Base-by-base conservation (phyloP, 2,888 invertebrate genomes). In the Drosophila multiciliata region DNA sequence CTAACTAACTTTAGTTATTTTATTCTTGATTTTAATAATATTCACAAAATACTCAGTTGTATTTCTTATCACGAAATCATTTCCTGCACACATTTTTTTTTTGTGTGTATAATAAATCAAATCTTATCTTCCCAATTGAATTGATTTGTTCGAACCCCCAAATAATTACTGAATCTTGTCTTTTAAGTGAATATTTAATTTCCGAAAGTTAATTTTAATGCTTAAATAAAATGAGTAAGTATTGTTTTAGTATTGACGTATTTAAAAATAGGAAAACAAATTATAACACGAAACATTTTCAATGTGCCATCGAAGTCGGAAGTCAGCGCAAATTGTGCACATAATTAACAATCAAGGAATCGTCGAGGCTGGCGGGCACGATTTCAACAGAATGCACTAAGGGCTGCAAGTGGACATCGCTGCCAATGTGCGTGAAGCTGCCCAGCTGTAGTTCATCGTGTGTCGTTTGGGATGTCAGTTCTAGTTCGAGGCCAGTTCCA, bases 311-410 rank as follows among this genome's bases (percentile, higher is more conserved):
- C 20, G 2, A 9, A 9, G 12, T 9, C 12, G 32, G n/a, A 36
- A 36, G 29, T 88, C 67, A 87, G 17, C 73, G 85, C 67, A 88
- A 70, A 74, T 87, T 82, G 75, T 91, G 91, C 54, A 90, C 87
- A 73, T 90, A 91, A 71, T 87, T 87, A 48, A 90, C 84, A 73
- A 91, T 83, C 60, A 92, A 67, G 5, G 84, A 82, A 68, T 91
- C 90, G 60, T 92, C 91, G 59, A 92, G 66, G 57, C 85, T 82
- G 36, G 88, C 82, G 45, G 91, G 91, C 55, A 91, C 91, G 60
- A 92, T 90, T 79, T 92, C 92, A 20, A 92, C 84, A 5, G 91
- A 91, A 55, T 91, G 90, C 8, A 91, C 91, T 40, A 86, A 91
- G 5, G 92, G 91, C 77, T 92, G 92, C 72, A 92, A 75, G 59